Base-by-base conservation (phyloP, 2,888 invertebrate genomes). In the Dusona sp. region DNA sequence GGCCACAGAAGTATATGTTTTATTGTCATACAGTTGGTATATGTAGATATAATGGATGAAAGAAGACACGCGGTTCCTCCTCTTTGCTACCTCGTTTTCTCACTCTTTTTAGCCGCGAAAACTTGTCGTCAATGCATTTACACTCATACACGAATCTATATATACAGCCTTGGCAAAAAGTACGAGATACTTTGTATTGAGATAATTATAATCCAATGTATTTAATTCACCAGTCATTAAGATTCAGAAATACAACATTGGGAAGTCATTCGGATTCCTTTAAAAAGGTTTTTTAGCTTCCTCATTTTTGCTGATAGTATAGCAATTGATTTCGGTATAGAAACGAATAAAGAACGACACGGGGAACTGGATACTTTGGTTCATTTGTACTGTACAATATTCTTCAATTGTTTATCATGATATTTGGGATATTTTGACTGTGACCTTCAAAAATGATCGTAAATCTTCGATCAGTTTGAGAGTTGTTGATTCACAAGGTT, bases 1-100 rank as follows among this genome's bases (percentile, higher is more conserved):
- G 91, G 92, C 93, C 93, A 92, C 93, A 94, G 91, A 93, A 93
- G 93, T 93, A 57, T 57, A 92, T 93, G 91, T 91, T 92, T 92
- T 90, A 92, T 92, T 92, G 91, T 92, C 88, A 91, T 90, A 80
- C 54, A 79, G 83, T 72, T 42, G 75, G 33, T 57, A 54, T 45
- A 57, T 45, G 19, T 13, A 51, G 73, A 74, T 38, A 51, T 65
- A 80, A 74, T 79, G 80, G 73, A 83, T 90, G 90, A 91, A 90
- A 91, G 90, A 89, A 88, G 90, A 90, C 88, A 90, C 90, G 90
- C 89, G 88, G 89, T 89, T 73, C 42, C 61, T 64, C 74, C 77
- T 64, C 72, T 67, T 67, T 42, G 22, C 65, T 54, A 64, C 65
- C 65, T 73, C 77, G 2, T 45, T 54, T 61, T 82, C 67, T 82